Conservation (phyloP, 2,888 invertebrate species). For the Heterodera filipjevi region DNA sequence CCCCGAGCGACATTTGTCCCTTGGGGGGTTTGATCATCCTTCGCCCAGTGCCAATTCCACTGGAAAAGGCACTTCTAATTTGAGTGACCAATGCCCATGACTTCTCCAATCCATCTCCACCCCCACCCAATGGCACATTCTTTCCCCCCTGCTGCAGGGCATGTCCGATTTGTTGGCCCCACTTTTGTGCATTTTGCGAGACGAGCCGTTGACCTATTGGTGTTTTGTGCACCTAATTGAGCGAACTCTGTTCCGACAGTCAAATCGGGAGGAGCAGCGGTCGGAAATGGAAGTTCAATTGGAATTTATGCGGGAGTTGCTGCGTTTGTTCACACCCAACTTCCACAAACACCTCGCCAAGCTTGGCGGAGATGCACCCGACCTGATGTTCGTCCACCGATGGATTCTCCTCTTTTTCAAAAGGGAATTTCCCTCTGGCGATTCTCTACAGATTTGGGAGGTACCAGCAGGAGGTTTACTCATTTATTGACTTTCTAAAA, state of each 20-base stretch:
- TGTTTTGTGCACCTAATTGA: constrained; percentile 70
- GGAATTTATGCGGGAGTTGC: constrained; percentile 82
- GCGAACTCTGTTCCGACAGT: constrained; percentile 85
- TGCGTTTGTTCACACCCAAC: constrained; percentile 85
- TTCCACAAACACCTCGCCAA: constrained; percentile 74
- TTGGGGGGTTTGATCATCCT: too few relatives aligned
- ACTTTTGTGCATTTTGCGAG: constrained; percentile 67
- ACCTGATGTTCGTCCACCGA: constrained; percentile 87
- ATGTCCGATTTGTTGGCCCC: constrained; percentile 70
- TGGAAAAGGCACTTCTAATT: too few relatives aligned
- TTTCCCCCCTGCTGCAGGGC: constrained; percentile 60
- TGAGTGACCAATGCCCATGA: too few relatives aligned
- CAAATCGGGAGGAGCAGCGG: constrained; percentile 83
- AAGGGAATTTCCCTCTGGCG: constrained; percentile 58
- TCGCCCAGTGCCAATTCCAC: background rate
- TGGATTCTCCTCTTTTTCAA: constrained; percentile 90
- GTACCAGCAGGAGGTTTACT: background rate
- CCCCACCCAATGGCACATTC: background rate
- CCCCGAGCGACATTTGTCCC: too few relatives aligned
- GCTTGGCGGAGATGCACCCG: constrained; percentile 75
- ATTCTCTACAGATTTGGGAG: constrained; percentile 63
- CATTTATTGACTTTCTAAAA: background rate
- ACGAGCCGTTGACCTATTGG: constrained; percentile 69
- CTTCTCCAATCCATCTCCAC: background rate
- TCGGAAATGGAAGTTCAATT: constrained; percentile 83